Evolutionary conservation across 2,113 vertebrate species (phyloP).

Genomic region (Myiopsitta monachus): DNA sequence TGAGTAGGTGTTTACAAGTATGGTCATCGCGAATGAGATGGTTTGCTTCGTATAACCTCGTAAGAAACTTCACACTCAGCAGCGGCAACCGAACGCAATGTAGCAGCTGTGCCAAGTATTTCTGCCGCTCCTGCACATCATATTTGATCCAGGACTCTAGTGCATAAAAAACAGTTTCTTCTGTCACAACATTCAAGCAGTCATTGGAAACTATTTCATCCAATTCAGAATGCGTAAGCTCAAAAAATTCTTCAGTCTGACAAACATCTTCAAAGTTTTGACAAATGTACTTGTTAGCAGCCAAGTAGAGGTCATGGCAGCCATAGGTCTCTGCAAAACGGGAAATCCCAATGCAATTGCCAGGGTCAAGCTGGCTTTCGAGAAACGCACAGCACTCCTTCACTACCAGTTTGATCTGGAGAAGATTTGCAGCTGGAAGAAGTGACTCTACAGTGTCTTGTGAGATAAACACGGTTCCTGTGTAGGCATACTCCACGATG

Average conservation of each 20-base stretch:
- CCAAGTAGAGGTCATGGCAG: conserved; percentile 92
- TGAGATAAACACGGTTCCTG: conserved; percentile 94
- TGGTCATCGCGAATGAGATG: conserved; percentile 97
- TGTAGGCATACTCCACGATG: conserved; percentile 97
- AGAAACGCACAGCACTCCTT: conserved; percentile 97
- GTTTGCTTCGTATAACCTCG: conserved; percentile 95
- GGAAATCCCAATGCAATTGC: conserved; percentile 97
- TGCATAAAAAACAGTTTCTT: conserved; percentile 94
- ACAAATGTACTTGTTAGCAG: conserved; percentile 94
- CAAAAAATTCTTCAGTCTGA: conserved; percentile 94
- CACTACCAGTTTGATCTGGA: conserved; percentile 94
- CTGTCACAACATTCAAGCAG: conserved; percentile 93
- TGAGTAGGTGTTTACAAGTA: conserved; percentile 94
- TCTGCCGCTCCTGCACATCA: conserved; percentile 91
- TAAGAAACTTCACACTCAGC: conserved; percentile 96
- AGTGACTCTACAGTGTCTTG: conserved; percentile 97
- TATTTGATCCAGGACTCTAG: conserved; percentile 97
- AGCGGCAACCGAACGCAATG: conserved; percentile 93
- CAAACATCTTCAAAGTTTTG: conserved; percentile 97
- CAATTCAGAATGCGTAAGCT: conserved; percentile 89
- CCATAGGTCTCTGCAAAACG: conserved; percentile 98
- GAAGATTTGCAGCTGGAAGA: conserved; percentile 95
- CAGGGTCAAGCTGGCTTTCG: conserved; percentile 93
- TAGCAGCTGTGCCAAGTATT: conserved; percentile 90
- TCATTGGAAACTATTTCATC: conserved; percentile 97